Evolutionary conservation across 2,888 invertebrate genomes (phyloP).

Genomic region (Coelopa pilipes): DNA sequence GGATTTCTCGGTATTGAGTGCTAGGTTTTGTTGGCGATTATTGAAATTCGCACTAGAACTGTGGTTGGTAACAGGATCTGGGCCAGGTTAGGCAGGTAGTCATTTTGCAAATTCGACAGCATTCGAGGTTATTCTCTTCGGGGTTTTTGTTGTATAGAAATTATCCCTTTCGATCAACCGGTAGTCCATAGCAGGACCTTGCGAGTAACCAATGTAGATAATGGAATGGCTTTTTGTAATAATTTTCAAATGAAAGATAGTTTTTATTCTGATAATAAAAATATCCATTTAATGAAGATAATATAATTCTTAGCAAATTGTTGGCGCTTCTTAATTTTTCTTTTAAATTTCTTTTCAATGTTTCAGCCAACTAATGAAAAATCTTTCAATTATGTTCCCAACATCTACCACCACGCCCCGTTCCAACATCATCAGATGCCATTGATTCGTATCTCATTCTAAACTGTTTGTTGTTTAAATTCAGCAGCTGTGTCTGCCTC

Average conservation of each 20-base stretch:
- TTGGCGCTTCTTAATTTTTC: no score
- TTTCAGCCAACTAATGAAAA: not conserved
- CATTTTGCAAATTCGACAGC: not conserved
- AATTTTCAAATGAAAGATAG: no score
- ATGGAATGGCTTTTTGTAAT: no score
- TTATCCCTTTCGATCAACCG: no score
- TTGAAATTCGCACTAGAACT: constrained; percentile 1
- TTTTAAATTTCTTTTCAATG: no score
- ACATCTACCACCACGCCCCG: not conserved
- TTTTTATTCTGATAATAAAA: no score
- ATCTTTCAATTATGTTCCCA: not conserved
- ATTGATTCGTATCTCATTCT: no score
- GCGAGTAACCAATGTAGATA: no score
- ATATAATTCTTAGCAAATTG: not conserved
- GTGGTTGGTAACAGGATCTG: constrained; percentile 13
- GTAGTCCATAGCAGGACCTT: no score
- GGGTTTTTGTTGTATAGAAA: no score
- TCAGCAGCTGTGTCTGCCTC: no score
- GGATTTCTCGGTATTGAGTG: constrained; percentile 6
- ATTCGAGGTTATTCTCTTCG: not conserved
- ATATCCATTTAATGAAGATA: not conserved
- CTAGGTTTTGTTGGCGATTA: not conserved
- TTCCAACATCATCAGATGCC: not conserved
- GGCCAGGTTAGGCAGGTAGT: constrained; percentile 16
- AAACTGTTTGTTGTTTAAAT: no score